Evolutionary conservation across 2,888 invertebrate genomes (phyloP), one percentile per base, ranked within the genome.

Genomic region (Lithodes maja): DNA sequence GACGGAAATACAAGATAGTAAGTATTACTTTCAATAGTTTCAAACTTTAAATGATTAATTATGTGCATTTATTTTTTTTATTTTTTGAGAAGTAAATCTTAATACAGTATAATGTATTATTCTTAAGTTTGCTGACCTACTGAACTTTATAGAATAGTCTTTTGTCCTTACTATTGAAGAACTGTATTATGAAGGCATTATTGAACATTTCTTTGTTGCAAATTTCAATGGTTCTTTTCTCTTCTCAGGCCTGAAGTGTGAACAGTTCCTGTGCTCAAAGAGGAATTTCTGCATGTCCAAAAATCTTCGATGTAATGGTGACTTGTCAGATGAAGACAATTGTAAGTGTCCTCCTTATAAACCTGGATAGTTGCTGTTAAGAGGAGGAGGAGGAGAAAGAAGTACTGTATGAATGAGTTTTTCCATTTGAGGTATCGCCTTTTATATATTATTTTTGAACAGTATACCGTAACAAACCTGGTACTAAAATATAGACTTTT

Each of bases 271-370:
- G 92, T 97, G 97, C 93, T 93, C 94, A 91, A 95, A 95, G 93
- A 96, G 95, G 92, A 96, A 96, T 93, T 97, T 96, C 93, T 98
- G 98, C 94, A 97, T 98, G 93, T 95, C 96, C 88, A 95, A 96
- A 91, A 95, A 95, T 92, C 95, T 97, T 92, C 95, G 95, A 91
- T 98, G 97, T 94, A 97, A 97, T 94, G 95, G 95, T 92, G 96
- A 96, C 93, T 94, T 95, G 92, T 96, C 96, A 75, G 96, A 97
- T 94, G 97, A 97, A 95, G 95, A 95, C 93, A 96, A 96, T 95
- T 97, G 97, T 97, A 95, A 96, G 97, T 97, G 86, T 33, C 33
- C 33, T 33, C 33, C 33, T 33, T 33, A 33, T 33, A 33, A 0
- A 33, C 33, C 33, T 33, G 33, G 33, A 33, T 33, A 33, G 33